Evolutionary conservation across 2,797 vertebrate species (phyloP).

Genomic region (Myotis vivesi): DNA sequence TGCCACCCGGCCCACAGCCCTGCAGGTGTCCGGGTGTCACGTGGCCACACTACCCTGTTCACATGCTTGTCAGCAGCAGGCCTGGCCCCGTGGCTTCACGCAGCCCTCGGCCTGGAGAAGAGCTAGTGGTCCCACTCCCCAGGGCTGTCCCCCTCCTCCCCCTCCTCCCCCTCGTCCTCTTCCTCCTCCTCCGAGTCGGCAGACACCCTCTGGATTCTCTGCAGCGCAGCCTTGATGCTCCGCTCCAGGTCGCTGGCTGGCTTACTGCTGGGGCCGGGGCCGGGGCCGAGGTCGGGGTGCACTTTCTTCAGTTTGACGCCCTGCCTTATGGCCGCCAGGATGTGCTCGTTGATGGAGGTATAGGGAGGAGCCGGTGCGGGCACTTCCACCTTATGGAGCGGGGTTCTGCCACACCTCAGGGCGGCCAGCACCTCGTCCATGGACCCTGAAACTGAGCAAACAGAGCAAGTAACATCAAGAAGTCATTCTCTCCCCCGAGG

Average conservation of each 20-base stretch:
- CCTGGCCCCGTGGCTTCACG: background rate
- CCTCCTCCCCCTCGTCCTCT: conserved; percentile 88
- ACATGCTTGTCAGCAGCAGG: background rate
- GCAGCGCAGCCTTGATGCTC: conserved; percentile 94
- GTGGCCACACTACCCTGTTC: background rate
- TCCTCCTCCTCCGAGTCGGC: conserved; percentile 91
- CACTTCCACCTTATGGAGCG: conserved; percentile 84
- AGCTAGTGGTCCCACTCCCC: conserved; percentile 91
- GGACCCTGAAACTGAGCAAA: conserved; percentile 84
- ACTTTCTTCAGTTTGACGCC: conserved; percentile 93
- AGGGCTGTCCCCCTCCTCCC: conserved; percentile 82
- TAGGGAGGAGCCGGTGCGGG: background rate
- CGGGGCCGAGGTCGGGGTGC: conserved; percentile 44
- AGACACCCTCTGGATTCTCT: conserved; percentile 95
- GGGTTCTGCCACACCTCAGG: conserved; percentile 87
- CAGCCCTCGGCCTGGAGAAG: background rate
- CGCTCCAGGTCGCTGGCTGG: conserved; percentile 89
- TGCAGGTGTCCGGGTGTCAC: fast-evolving
- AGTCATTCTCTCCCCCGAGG: background rate
- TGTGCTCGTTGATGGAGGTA: conserved; percentile 83
- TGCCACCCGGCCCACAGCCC: background rate
- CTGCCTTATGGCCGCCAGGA: conserved; percentile 92
- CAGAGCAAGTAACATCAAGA: background rate
- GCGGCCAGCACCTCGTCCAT: conserved; percentile 97
- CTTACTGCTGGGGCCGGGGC: conserved; percentile 35